These are phyloP conservation scores for Pyrrhia umbra DNA, from an alignment of 2,888 invertebrate species.

Conservation along the genomic window DNA sequence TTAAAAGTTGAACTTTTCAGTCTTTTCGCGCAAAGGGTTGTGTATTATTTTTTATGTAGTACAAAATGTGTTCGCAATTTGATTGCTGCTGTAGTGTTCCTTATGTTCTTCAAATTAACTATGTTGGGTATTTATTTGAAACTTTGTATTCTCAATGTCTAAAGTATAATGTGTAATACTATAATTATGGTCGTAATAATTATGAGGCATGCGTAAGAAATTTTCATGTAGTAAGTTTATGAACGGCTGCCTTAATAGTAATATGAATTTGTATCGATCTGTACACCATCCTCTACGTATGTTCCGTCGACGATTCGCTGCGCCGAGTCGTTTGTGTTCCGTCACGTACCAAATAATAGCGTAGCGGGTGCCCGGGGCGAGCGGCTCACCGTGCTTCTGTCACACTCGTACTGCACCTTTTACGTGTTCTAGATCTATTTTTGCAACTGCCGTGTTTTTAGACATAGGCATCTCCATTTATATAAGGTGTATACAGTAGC, in stretches of 20 bases:
- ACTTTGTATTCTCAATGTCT: conserved; percentile 81
- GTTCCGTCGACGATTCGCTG: conserved; percentile 68
- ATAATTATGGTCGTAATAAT: conserved; percentile 74
- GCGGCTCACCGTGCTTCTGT: conserved; percentile 31
- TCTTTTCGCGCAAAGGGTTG: conserved; percentile 90
- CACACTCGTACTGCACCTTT: conserved; percentile 42
- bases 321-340: conserved; percentile 63
- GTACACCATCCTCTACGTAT: conserved; percentile 77
- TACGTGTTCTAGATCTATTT: conserved; percentile 61
- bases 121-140: conserved; percentile 87
- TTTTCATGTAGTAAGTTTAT: conserved; percentile 78
- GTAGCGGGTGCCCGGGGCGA: conserved; percentile 67
- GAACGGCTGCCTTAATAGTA: conserved; percentile 86
- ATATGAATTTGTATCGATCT: conserved; percentile 75
- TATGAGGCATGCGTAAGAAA: conserved; percentile 78
- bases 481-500: conserved; percentile 42
- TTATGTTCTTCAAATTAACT: conserved; percentile 85
- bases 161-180: conserved; percentile 71
- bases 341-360: conserved; percentile 88
- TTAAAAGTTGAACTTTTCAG: conserved; percentile 89
- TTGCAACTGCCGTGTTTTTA: conserved; percentile 58
- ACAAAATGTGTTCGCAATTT: conserved; percentile 90
- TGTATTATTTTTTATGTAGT: conserved; percentile 90
- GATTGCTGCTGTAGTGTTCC: conserved; percentile 90
- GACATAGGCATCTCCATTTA: conserved; percentile 51